phyloP scores from a whole-genome alignment of 2,888 invertebrate species.

The Lissocephala sabroskyi region DNA sequence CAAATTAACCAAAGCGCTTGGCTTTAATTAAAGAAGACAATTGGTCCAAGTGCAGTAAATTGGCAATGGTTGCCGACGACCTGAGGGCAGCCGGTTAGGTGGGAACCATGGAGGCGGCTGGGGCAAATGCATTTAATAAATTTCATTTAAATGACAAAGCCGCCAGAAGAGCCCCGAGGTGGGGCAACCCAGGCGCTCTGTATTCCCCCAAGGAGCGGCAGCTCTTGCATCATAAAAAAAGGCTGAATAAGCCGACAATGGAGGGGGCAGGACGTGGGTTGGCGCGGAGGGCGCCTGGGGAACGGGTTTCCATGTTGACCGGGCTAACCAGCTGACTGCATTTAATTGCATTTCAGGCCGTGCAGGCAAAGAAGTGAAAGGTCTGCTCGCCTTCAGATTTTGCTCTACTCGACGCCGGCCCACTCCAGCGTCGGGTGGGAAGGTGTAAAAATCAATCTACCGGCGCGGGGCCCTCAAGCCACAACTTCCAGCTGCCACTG shows the following conservation, averaged over 20 bases:
- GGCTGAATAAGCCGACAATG: no score
- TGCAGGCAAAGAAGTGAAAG: slow-evolving; percentile 32
- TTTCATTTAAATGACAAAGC: slow-evolving; percentile 55
- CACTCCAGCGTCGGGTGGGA: no score
- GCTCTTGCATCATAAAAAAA: slow-evolving; percentile 12
- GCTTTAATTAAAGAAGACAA: no score
- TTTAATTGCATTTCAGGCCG: slow-evolving; percentile 36
- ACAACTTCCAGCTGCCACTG: slow-evolving; percentile 27
- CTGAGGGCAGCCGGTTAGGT: slow-evolving; percentile 27
- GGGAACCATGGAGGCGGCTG: slow-evolving; percentile 12
- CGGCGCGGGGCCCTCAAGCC: slow-evolving; percentile 4
- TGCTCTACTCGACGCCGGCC: no score
- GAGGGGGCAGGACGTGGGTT: no score
- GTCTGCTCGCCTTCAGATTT: slow-evolving; percentile 12
- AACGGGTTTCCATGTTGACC: no score
- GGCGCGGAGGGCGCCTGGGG: no score
- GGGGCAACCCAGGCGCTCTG: background rate
- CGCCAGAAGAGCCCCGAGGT: background rate
- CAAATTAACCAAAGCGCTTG: no score
- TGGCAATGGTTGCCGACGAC: slow-evolving; percentile 37
- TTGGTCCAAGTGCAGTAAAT: slow-evolving; percentile 38
- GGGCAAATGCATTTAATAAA: slow-evolving; percentile 35
- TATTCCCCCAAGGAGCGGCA: slow-evolving; percentile 28
- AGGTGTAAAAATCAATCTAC: slow-evolving; percentile 21
- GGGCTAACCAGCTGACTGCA: slow-evolving; percentile 4